Evolutionary conservation across 2,113 vertebrate genomes (phyloP).

Genomic region (Dendrocopos noguchii): DNA sequence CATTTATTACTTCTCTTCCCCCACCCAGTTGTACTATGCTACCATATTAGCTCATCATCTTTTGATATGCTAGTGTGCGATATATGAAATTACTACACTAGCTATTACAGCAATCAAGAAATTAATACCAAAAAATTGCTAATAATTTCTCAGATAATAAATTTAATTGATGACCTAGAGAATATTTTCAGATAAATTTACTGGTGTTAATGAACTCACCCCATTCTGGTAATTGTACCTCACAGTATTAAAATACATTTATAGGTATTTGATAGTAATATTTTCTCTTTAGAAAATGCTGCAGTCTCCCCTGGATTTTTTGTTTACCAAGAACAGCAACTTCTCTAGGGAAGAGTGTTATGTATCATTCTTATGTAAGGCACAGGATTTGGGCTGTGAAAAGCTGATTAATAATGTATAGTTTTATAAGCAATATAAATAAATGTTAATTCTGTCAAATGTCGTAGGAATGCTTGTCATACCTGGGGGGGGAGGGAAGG

Average conservation of each 20-base stretch:
- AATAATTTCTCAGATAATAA: neutral
- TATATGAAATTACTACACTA: neutral
- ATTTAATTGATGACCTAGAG: neutral
- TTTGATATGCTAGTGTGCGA: neutral
- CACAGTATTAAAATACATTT: neutral
- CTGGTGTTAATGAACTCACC: neutral
- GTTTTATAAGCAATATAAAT: neutral
- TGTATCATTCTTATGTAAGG: neutral
- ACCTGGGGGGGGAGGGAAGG: neutral
- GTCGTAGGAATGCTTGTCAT: neutral
- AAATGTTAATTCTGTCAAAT: conserved; percentile 19
- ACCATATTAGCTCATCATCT: neutral
- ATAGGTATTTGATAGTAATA: neutral
- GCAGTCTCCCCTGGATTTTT: neutral
- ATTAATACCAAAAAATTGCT: neutral
- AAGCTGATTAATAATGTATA: conserved; percentile 36
- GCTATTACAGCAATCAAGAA: neutral
- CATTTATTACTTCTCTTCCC: accelerated
- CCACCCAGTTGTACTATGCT: neutral
- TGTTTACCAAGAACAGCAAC: neutral
- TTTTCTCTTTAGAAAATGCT: neutral
- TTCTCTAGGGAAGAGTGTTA: neutral
- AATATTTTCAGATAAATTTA: neutral
- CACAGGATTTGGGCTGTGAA: neutral
- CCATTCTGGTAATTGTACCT: neutral